Conservation (phyloP, 1,140 invertebrate genomes). For the Drosophila virilis region DNA sequence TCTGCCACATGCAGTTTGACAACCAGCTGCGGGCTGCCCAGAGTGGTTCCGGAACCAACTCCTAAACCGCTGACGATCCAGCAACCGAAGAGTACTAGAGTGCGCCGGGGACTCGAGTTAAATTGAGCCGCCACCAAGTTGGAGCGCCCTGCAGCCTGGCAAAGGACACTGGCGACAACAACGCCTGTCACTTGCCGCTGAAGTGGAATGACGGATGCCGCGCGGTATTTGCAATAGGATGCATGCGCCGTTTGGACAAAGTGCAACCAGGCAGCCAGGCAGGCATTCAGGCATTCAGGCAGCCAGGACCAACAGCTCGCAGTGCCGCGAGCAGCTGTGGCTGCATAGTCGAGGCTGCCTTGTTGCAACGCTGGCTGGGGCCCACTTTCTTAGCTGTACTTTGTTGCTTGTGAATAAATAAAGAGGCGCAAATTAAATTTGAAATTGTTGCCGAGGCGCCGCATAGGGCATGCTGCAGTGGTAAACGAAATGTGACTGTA, state of each 20-base stretch:
- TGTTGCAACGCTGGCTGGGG: neutral
- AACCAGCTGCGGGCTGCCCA: neutral
- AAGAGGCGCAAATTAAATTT: slow-evolving; percentile 75
- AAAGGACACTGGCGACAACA: neutral
- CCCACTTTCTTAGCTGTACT: slow-evolving; percentile 21
- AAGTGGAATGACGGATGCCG: slow-evolving; percentile 23
- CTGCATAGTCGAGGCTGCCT: slow-evolving; percentile 10
- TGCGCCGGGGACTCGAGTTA: slow-evolving; percentile 24
- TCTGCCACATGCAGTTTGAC: neutral
- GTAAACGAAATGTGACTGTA: neutral
- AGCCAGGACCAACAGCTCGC: neutral
- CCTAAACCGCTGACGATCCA: neutral
- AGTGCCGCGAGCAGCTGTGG: slow-evolving; percentile 14
- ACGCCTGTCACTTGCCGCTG: slow-evolving; percentile 29
- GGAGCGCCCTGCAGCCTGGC: neutral
- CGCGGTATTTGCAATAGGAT: slow-evolving; percentile 26
- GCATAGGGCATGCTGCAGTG: neutral
- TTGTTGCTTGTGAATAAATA: slow-evolving; percentile 67
- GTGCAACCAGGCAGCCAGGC: neutral
- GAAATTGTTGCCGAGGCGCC: slow-evolving; percentile 41
- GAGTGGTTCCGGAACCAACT: neutral
- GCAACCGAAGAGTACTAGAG: slow-evolving; percentile 1
- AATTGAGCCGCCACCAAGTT: slow-evolving; percentile 41
- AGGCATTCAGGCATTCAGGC: neutral
- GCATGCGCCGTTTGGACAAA: slow-evolving; percentile 17